Conservation (phyloP, 2,113 vertebrate species). For the Zingel zingel region DNA sequence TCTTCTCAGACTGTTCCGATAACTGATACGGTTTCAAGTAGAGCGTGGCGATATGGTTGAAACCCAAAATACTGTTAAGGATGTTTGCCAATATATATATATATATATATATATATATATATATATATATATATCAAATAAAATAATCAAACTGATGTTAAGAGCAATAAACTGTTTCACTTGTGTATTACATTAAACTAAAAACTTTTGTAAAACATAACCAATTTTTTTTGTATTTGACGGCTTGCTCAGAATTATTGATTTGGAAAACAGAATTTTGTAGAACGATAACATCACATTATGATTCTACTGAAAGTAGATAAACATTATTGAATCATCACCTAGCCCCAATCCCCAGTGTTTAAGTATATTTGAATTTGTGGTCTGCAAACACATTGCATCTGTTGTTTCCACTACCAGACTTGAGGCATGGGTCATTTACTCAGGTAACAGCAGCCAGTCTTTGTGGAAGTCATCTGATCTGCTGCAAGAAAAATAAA, state of each 20-base stretch:
- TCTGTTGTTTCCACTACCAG: conserved; percentile 38
- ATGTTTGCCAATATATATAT: too few species aligned
- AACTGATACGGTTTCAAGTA: not conserved
- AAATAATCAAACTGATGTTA: not conserved
- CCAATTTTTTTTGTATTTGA: not conserved
- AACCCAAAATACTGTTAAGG: too few species aligned
- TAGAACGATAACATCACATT: not conserved
- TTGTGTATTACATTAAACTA: too few species aligned
- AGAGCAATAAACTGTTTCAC: not conserved
- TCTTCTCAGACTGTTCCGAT: not conserved
- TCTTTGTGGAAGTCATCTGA: conserved; percentile 62
- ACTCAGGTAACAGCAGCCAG: conserved; percentile 56
- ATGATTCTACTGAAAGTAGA: not conserved
- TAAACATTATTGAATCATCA: not conserved
- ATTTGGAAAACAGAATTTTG: conserved; percentile 11
- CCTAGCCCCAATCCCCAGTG: not conserved
- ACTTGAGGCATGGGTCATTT: conserved; percentile 48
- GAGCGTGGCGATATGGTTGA: not conserved
- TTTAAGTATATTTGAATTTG: not conserved
- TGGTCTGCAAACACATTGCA: conserved; percentile 32
- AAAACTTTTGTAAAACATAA: not conserved
- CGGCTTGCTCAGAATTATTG: not conserved
- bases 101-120: too few species aligned
- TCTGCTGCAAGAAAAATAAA: conserved; percentile 55
- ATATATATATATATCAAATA: not conserved